Conservation (phyloP, 2,888 invertebrate genomes). For the Melieria crassipennis region DNA sequence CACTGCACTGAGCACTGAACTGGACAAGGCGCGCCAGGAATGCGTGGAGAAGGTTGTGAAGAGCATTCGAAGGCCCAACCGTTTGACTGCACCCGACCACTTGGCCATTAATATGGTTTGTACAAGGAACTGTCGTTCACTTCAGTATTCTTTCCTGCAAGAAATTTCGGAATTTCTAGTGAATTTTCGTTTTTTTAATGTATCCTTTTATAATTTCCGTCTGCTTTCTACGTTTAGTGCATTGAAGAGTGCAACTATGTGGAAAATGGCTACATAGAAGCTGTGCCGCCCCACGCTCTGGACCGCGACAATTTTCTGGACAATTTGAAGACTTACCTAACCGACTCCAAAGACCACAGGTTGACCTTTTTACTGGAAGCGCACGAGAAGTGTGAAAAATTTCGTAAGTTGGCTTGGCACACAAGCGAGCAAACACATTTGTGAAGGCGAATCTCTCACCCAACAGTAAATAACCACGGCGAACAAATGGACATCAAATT, state of each 20-base stretch:
- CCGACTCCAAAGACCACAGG: background rate
- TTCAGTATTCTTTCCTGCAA: too few species aligned
- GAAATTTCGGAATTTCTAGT: background rate
- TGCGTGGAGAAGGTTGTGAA: slow-evolving; percentile 15
- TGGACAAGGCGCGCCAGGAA: slow-evolving; percentile 8
- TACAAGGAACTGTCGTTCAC: background rate
- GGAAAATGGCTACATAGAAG: slow-evolving; percentile 46
- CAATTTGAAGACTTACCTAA: slow-evolving; percentile 36
- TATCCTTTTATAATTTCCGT: background rate
- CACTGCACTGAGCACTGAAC: background rate
- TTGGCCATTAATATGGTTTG: slow-evolving; percentile 50
- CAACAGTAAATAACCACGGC: slow-evolving; percentile 26
- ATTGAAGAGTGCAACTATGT: slow-evolving; percentile 51
- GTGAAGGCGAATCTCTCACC: too few species aligned
- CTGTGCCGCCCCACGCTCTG: slow-evolving; percentile 47
- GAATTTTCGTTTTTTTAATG: background rate
- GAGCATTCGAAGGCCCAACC: slow-evolving; percentile 36
- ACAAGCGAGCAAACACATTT: too few species aligned
- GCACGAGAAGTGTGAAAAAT: slow-evolving; percentile 44
- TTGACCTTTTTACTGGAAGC: slow-evolving; percentile 45
- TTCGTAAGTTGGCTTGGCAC: slow-evolving; percentile 40
- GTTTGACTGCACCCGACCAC: slow-evolving; percentile 41
- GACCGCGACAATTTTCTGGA: slow-evolving; percentile 41
- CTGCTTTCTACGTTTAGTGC: slow-evolving; percentile 40
- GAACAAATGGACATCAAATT: slow-evolving; percentile 42